These are phyloP conservation scores for Arothron firmamentum DNA, from an alignment of 2,113 vertebrate genomes.

Conservation along the genomic window DNA sequence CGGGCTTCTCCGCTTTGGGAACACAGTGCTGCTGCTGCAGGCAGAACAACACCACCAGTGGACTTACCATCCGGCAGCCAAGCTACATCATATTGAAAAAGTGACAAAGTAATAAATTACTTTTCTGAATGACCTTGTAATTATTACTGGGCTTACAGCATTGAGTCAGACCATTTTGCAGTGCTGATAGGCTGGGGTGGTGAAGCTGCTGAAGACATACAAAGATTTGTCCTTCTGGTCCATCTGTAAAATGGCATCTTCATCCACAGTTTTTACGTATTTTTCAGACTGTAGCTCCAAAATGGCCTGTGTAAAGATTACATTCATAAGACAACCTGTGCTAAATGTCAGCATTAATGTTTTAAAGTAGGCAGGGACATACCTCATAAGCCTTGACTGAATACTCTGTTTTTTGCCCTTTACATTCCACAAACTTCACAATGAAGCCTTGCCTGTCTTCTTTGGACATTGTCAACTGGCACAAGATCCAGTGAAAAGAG, in stretches of 20 bases:
- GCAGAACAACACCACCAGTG: constrained; percentile 90
- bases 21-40: constrained; percentile 87
- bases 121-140: not conserved
- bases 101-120: not conserved
- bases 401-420: constrained; percentile 73
- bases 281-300: constrained; percentile 91
- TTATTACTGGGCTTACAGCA: not conserved
- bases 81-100: constrained; percentile 71
- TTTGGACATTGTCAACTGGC: constrained; percentile 77
- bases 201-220: constrained; percentile 90
- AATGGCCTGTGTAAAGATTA: constrained; percentile 80
- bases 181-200: constrained; percentile 80
- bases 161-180: constrained; percentile 81
- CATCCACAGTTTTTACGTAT: constrained; percentile 82
- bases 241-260: constrained; percentile 77
- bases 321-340: constrained; percentile 10
- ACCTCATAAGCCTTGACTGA: constrained; percentile 89
- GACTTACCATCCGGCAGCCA: constrained; percentile 91
- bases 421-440: constrained; percentile 87
- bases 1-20: constrained; percentile 87
- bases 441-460: constrained; percentile 74
- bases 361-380: constrained; percentile 12
- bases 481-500: not conserved
- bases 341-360: not conserved
- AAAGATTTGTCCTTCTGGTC: constrained; percentile 88